phyloP scores from a whole-genome alignment of 2,113 vertebrate genomes.

The Piaya cayana region DNA sequence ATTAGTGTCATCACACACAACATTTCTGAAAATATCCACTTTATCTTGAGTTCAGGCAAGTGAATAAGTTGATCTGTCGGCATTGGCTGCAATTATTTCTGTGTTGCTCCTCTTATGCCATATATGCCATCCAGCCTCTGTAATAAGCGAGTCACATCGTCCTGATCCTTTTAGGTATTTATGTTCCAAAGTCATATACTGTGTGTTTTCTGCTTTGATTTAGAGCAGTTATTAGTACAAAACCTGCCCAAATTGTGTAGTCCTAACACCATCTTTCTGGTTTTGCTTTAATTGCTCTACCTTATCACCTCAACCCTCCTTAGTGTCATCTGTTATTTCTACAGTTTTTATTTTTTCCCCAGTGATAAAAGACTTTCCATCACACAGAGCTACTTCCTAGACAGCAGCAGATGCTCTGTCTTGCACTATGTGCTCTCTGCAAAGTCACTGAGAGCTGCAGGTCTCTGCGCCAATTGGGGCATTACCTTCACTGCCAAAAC shows the following conservation, averaged over 20 bases:
- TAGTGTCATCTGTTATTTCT: neutral
- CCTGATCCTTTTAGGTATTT: no score
- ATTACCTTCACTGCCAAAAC: neutral
- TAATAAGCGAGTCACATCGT: neutral
- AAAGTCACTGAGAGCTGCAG: neutral
- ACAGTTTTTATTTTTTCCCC: neutral
- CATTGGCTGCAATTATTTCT: neutral
- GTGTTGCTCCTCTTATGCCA: neutral
- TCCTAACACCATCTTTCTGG: neutral
- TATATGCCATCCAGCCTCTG: neutral
- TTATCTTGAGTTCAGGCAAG: neutral
- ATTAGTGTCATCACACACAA: neutral
- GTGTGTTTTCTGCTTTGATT: no score
- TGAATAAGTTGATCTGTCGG: neutral
- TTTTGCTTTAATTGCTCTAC: neutral
- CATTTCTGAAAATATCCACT: neutral
- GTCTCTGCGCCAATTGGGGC: neutral
- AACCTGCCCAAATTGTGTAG: neutral
- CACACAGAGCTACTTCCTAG: neutral
- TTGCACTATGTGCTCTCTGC: neutral
- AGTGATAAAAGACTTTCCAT: neutral
- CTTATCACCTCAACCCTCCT: neutral
- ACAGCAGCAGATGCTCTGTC: constrained; percentile 28
- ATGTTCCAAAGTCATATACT: no score
- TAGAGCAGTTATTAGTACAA: no score